Evolutionary conservation across 2,113 vertebrate species (phyloP), one percentile per base, ranked within the genome.

Genomic region (Thalassarche chlororhynchos): DNA sequence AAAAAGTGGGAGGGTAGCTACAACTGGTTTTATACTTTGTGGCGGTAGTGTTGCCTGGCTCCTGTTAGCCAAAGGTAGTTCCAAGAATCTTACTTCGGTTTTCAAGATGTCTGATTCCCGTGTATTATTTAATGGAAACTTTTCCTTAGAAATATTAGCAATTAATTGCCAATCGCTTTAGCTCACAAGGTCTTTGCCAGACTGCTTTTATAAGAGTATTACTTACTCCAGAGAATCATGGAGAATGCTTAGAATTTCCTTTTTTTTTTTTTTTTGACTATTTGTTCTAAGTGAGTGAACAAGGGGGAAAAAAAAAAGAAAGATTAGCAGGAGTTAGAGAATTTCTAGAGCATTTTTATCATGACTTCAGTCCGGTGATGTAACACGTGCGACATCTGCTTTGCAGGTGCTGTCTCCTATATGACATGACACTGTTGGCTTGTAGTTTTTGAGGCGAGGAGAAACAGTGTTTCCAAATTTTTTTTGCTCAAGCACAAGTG

Each of bases 51-150:
- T 84, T 80, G 61, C n/a, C 29, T 65, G 70, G 7, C n/a, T 89
- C 55, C 54, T 76, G 25, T 58, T 54, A n/a, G n/a, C 23, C 28
- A 32, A 10, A 57, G 26, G n/a, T 58, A 12, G 20, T 92, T 90
- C 55, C 58, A 61, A 14, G 38, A 82, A 38, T 52, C 80, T 76
- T 36, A 29, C 21, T 89, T 68, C 2, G 12, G 8, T 90, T 93
- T 78, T 66, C 68, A 82, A 87, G 74, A 84, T 65, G 52, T 76
- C 74, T 12, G 11, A 57, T 91, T 75, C 42, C 72, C 0, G 1
- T 17, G 17, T 84, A 14, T 75, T 93, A 70, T 82, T 93, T 89
- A 68, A 68, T 90, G 74, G 93, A 94, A 87, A 82, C 40, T 97
- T 92, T 92, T 91, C 70, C 23, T 76, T 92, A 57, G 62, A 65